Evolutionary conservation across 1,140 invertebrate species (phyloP).

Genomic region (Drosophila truncata): DNA sequence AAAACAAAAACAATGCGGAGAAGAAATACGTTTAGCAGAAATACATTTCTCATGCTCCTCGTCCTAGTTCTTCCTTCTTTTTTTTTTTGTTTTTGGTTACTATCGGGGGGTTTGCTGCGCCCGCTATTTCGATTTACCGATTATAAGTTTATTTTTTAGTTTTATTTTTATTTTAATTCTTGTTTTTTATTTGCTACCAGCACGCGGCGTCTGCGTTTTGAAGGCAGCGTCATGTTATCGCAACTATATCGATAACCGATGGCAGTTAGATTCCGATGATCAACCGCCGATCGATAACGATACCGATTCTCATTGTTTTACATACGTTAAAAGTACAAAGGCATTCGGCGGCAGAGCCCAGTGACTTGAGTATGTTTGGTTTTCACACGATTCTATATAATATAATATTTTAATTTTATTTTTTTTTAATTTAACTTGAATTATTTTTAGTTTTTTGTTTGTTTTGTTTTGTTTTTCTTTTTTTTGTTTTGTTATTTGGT

Average conservation of each 20-base stretch:
- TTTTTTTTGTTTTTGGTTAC: constrained; percentile 26
- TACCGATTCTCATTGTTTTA: constrained; percentile 40
- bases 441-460: constrained; percentile 39
- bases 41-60: constrained; percentile 9
- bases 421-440: constrained; percentile 52
- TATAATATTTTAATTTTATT: constrained; percentile 41
- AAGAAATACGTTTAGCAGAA: constrained; percentile 36
- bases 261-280: constrained; percentile 12
- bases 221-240: constrained; percentile 74
- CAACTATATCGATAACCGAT: constrained; percentile 36
- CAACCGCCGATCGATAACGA: constrained; percentile 11
- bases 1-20: constrained; percentile 42
- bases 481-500: constrained; percentile 51
- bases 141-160: constrained; percentile 16
- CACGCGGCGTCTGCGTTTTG: constrained; percentile 60
- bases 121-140: constrained; percentile 32
- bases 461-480: constrained; percentile 27
- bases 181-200: constrained; percentile 21
- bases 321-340: constrained; percentile 68
- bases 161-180: constrained; percentile 3
- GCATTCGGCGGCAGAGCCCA: constrained; percentile 64
- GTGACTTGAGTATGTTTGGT: constrained; percentile 56
- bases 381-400: constrained; percentile 46
- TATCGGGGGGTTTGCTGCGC: constrained; percentile 51
- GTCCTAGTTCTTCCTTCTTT: neutral